Percentiles rank a stretch among this genome's conserved stretches.
phyloP scores from a whole-genome alignment of 2,113 vertebrate genomes.

The Rhabdomys dilectus region DNA sequence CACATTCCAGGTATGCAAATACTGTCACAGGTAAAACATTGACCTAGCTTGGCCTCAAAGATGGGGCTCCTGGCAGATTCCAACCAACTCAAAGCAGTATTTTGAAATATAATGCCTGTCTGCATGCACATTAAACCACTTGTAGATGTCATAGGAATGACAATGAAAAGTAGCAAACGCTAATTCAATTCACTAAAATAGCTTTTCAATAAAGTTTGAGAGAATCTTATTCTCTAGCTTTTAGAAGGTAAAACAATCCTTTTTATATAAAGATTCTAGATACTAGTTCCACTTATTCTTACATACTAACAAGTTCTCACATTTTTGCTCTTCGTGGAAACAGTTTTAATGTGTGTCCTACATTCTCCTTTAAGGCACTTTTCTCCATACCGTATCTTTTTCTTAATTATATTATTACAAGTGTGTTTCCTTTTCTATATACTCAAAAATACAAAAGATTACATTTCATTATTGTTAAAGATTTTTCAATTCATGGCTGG shows the following conservation, averaged over 20 bases:
- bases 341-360: not conserved
- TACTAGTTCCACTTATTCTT: not conserved
- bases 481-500: not conserved
- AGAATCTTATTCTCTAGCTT: constrained; percentile 1
- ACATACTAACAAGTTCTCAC: not conserved
- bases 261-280: not conserved
- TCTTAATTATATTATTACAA: not conserved
- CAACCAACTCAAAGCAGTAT: not conserved
- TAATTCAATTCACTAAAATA: not conserved
- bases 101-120: not conserved
- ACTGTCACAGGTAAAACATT: not conserved
- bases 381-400: not conserved
- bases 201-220: not conserved
- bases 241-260: not conserved
- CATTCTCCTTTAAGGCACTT: not conserved
- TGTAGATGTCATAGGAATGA: not conserved
- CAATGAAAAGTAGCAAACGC: not conserved
- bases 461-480: not conserved
- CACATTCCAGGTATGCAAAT: not conserved
- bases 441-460: not conserved
- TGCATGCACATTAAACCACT: not conserved
- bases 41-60: not conserved
- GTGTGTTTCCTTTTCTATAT: not conserved
- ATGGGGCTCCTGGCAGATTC: not conserved
- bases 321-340: constrained; percentile 27